A percentile compares a stretch with the other conserved stretches of the same genome.
phyloP scores from a whole-genome alignment of 1,140 invertebrate genomes.

The Rhyacophila brunnea region DNA sequence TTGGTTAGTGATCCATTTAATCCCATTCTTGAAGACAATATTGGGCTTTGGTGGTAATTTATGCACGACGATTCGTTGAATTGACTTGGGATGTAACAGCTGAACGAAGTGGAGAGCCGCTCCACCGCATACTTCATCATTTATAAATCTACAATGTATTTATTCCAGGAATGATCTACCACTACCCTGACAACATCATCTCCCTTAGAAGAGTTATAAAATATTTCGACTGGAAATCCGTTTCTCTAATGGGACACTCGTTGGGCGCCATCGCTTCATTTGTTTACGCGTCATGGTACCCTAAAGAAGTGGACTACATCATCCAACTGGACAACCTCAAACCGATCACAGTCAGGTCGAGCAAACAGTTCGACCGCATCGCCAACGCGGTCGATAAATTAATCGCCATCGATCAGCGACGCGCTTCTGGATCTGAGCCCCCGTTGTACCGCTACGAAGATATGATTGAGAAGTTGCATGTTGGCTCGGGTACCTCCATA shows the following conservation, averaged over 20 bases:
- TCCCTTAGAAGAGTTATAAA: slow-evolving; percentile 59
- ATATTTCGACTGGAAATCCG: slow-evolving; percentile 67
- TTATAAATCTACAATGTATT: background rate
- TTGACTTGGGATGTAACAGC: no score
- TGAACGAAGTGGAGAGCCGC: no score
- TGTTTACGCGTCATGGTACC: slow-evolving; percentile 58
- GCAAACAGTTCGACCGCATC: slow-evolving; percentile 35
- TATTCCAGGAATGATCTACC: slow-evolving; percentile 57
- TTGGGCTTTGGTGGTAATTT: no score
- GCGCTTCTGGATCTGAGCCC: slow-evolving; percentile 47
- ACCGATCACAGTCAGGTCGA: slow-evolving; percentile 44
- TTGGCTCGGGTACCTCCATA: slow-evolving; percentile 54
- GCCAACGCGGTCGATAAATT: slow-evolving; percentile 48
- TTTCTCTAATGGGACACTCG: slow-evolving; percentile 68
- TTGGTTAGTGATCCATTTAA: no score
- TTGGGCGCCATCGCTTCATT: slow-evolving; percentile 62
- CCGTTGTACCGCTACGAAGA: slow-evolving; percentile 62
- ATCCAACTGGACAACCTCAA: slow-evolving; percentile 64
- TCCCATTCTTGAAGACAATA: no score
- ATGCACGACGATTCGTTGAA: no score
- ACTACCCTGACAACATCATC: slow-evolving; percentile 56
- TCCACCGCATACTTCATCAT: no score
- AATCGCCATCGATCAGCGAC: slow-evolving; percentile 46
- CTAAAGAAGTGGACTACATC: slow-evolving; percentile 60
- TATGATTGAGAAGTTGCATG: slow-evolving; percentile 54